Evolutionary conservation across 2,797 vertebrate species (phyloP).

Genomic region (Arrhamphus sclerolepis): DNA sequence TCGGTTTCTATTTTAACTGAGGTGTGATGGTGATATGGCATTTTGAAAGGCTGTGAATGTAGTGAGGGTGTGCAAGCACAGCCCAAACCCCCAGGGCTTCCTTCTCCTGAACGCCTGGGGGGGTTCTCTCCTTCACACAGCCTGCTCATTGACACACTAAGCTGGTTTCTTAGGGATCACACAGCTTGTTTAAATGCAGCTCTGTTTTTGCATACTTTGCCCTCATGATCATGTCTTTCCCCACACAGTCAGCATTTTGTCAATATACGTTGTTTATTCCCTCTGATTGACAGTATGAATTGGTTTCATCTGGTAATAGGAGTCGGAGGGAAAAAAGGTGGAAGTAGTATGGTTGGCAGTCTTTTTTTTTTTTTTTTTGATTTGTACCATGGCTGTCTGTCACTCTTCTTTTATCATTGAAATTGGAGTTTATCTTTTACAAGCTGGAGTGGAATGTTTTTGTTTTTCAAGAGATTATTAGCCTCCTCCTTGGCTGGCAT

Average conservation of each 20-base stretch:
- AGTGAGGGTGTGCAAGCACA: conserved; percentile 46
- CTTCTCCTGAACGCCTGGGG: conserved; percentile 57
- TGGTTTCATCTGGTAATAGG: conserved; percentile 43
- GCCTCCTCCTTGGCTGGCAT: conserved; percentile 69
- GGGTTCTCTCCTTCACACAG: conserved; percentile 63
- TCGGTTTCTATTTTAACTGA: conserved; percentile 45
- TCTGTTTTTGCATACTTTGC: conserved; percentile 63
- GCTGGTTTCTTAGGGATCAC: conserved; percentile 60
- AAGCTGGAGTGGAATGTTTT: conserved; percentile 74
- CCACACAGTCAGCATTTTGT: conserved; percentile 69
- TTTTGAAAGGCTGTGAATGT: conserved; percentile 62
- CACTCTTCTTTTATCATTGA: conserved; percentile 78
- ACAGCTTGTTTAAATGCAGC: conserved; percentile 60
- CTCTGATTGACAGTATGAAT: conserved; percentile 73
- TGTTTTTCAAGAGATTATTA: conserved; percentile 80
- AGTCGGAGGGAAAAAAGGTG: conserved; percentile 23
- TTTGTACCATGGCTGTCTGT: conserved; percentile 63
- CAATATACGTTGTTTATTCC: conserved; percentile 58
- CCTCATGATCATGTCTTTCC: conserved; percentile 48
- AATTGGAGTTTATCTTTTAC: conserved; percentile 81
- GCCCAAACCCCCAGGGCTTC: conserved; percentile 59
- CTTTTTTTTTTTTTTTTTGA: conserved; percentile 48
- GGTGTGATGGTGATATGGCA: conserved; percentile 53
- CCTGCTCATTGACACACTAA: conserved; percentile 57
- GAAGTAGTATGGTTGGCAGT: conserved; percentile 33